phyloP scores from a whole-genome alignment of 2,888 invertebrate species.

The Xanthorhoe spadicearia region DNA sequence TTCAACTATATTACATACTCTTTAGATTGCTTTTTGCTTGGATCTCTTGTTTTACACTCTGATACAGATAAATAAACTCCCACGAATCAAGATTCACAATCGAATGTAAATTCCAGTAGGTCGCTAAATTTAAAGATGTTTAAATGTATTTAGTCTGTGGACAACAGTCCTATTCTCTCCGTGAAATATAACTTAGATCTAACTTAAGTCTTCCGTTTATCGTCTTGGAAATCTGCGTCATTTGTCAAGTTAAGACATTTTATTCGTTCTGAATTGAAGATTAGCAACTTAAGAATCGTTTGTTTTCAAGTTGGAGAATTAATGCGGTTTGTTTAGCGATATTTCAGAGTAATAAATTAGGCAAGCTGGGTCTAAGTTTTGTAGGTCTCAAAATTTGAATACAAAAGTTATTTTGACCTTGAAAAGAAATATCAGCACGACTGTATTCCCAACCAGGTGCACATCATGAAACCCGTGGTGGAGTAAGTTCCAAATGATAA shows the following conservation, averaged over 20 bases:
- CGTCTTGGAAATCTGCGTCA: conserved; percentile 7
- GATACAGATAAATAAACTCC: not conserved
- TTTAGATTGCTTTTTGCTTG: not conserved
- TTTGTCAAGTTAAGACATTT: conserved; percentile 18
- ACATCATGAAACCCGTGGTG: too few relatives aligned
- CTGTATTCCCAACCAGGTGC: too few relatives aligned
- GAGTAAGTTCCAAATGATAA: too few relatives aligned
- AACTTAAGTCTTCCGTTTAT: conserved; percentile 3
- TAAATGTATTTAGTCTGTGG: not conserved
- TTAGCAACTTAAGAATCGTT: conserved; percentile 10
- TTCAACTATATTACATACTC: not conserved
- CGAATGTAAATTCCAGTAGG: not conserved
- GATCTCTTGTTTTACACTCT: not conserved
- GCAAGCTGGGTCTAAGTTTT: not conserved
- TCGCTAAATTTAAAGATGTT: not conserved
- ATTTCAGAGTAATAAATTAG: conserved; percentile 10
- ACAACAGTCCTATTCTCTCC: conserved; percentile 20
- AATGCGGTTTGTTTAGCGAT: conserved; percentile 14
- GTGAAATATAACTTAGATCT: conserved; percentile 32
- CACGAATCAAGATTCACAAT: not conserved
- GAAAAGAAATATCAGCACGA: too few relatives aligned
- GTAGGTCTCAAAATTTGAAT: not conserved
- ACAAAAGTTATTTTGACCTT: not conserved
- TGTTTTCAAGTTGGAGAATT: conserved; percentile 14
- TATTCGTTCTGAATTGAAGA: conserved; percentile 19